Evolutionary conservation across 2,888 invertebrate genomes (phyloP), one percentile per base, ranked within the genome.

Genomic region (Drosophila nr. perissopoda): DNA sequence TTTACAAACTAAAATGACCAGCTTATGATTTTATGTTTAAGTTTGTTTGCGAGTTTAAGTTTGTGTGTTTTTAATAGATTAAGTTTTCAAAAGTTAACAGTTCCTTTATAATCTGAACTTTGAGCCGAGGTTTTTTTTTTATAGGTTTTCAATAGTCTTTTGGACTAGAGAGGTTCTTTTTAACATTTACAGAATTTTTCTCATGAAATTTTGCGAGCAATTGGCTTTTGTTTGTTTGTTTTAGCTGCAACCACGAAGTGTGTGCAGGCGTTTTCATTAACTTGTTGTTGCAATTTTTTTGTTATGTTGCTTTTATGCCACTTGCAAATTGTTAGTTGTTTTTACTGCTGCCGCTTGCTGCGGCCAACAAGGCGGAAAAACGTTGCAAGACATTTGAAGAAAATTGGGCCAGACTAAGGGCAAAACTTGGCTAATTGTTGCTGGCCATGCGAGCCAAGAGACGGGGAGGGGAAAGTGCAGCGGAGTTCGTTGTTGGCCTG

Each of bases 361-460:
- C 10, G 38, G 57, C 73, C 73, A 83, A 73, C 82, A 81, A 62
- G 76, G 75, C 83, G 78, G 71, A 82, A 78, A 77, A 76, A 80
- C 85, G 77, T 71, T 73, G 75, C 87, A 88, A 82, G 69, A 62
- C 64, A 53, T 60, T 65, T 64, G 40, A 66, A 67, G 71, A 76
- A 76, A 79, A 79, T 78, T 77, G 75, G 67, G 62, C 57, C 78
- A 53, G 77, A 73, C 72, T 64, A 66, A 78, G 76, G 63, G 67
- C 72, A 82, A 80, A 90, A 88, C 89, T 90, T 89, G 89, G 87
- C 89, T 90, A 91, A 91, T 91, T 91, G 91, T 87, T 87, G 73
- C 72, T 83, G 81, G 69, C 62, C 78, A 82, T 82, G 83, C 72
- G 57, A 71, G 69, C 71, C 40, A 57, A 34, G 5, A 18, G 53